Evolutionary conservation across 2,797 vertebrate genomes (phyloP), one percentile per base, ranked within the genome.

Genomic region (Lepus oiostolus): DNA sequence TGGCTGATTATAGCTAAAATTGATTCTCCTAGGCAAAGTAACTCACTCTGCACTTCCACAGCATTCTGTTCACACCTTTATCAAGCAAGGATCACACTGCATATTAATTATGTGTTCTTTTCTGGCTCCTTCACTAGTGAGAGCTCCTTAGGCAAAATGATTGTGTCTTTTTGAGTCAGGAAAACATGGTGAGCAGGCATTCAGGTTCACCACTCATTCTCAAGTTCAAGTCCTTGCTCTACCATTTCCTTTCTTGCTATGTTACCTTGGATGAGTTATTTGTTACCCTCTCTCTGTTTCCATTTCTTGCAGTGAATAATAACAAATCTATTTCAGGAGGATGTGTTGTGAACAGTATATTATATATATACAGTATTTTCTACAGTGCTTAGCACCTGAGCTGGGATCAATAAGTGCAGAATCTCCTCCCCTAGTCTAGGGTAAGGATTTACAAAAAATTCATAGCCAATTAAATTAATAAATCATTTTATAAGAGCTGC

Each of bases 61-160:
- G 62, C 19, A 14, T 50, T 83, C 85, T n/a, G n/a, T 72, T 95
- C 90, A 42, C 96, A 95, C 85, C 95, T 96, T 88, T 68, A 79
- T 35, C 28, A 52, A 77, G 67, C 79, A 52, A 26, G 68, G 79
- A 90, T 96, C 84, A 76, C 88, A 88, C 95, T 95, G 92, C 86
- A 65, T 91, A 58, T 67, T 96, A 97, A 97, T 95, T 80, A 92
- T 87, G 80, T 77, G 35, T 67, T 93, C 92, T 92, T 74, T 93
- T 68, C 85, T 88, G 88, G 47, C 83, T 95, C 50, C 67, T 92
- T 91, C 71, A 63, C 82, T 84, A n/a, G 60, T 72, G 77, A 91
- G 71, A 90, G 50, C 70, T 90, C 65, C 50, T 95, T 74, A 52
- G 17, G 50, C 52, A 74, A 83, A 94, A 74, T 68, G 24, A 85